Conservation (phyloP, 2,888 invertebrate species). For the Drosophila rellima region DNA sequence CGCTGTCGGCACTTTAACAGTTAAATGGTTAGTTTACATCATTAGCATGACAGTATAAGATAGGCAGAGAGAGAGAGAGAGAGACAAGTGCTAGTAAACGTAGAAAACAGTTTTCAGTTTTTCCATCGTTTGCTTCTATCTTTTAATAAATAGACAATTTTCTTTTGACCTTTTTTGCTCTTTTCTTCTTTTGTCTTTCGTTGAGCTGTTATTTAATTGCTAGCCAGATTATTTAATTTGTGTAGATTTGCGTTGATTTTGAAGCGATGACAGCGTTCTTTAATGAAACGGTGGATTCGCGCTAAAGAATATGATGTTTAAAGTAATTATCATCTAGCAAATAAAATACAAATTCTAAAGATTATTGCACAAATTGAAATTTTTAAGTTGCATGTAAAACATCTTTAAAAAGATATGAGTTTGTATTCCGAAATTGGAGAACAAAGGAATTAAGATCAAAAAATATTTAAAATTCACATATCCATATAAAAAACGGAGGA, state of each 20-base stretch:
- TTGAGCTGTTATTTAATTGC: slow-evolving; percentile 54
- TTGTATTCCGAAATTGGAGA: too few species aligned
- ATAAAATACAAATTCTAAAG: not conserved
- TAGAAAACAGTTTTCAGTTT: slow-evolving; percentile 26
- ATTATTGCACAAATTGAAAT: not conserved
- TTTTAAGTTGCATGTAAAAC: not conserved
- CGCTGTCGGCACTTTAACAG: slow-evolving; percentile 75
- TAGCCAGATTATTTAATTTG: slow-evolving; percentile 60
- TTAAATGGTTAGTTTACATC: slow-evolving; percentile 80
- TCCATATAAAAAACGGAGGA: too few species aligned
- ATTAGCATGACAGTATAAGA: slow-evolving; percentile 66
- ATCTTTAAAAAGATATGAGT: too few species aligned
- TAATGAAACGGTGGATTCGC: slow-evolving; percentile 1
- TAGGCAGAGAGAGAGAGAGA: not conserved
- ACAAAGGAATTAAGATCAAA: too few species aligned
- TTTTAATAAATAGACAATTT: slow-evolving; percentile 74
- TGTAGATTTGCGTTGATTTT: slow-evolving; percentile 40
- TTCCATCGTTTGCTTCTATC: slow-evolving; percentile 30
- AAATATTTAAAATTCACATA: too few species aligned
- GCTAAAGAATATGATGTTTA: not conserved
- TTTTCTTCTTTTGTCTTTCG: slow-evolving; percentile 13
- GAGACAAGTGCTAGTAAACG: slow-evolving; percentile 6
- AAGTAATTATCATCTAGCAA: not conserved
- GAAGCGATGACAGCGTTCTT: not conserved
- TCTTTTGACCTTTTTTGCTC: slow-evolving; percentile 42